Evolutionary conservation across 1,140 invertebrate species (phyloP), one percentile per base, ranked within the genome.

Genomic region (Drosophila truncata): DNA sequence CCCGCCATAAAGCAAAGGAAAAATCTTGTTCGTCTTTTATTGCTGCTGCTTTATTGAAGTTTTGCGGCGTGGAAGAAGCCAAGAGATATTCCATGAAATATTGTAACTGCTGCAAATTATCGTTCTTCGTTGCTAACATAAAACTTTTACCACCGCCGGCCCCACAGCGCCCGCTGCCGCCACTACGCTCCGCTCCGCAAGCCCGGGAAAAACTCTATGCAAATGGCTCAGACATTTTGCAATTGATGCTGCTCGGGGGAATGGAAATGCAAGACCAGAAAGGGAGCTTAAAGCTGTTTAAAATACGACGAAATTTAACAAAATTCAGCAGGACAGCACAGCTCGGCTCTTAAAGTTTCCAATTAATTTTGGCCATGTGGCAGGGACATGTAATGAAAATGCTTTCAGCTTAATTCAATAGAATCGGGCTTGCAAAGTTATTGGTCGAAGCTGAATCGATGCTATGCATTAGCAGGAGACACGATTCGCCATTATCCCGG

Each of bases 61-160:
- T 66, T 54, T 76, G 49, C 52, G 35, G 60, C 64, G 63, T 52
- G 55, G 46, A 35, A 69, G 60, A 62, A 69, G 42, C 65, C 37
- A 63, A 79, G 63, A 78, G 74, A 82, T 85, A 82, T 82, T 52
- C 47, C 64, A 70, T 62, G 59, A 69, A 71, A 87, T 71, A 86
- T 76, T 78, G 75, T 78, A 79, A 76, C 85, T 76, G 80, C 61
- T 72, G 71, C 76, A 88, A 88, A 86, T 88, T 86, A 73, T 87
- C 63, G 72, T 75, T 78, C 66, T 73, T 77, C 77, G 82, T 78
- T 70, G 82, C 82, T 85, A 82, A 73, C 65, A 66, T 54, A 78
- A 81, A 85, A 81, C 54, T 78, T 85, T 85, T 74, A 54, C 67
- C 70, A 59, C 67, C 59, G 66, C 60, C 39, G 42, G 46, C 59